phyloP scores from a whole-genome alignment of 2,797 vertebrate genomes.

The Catharus ustulatus region DNA sequence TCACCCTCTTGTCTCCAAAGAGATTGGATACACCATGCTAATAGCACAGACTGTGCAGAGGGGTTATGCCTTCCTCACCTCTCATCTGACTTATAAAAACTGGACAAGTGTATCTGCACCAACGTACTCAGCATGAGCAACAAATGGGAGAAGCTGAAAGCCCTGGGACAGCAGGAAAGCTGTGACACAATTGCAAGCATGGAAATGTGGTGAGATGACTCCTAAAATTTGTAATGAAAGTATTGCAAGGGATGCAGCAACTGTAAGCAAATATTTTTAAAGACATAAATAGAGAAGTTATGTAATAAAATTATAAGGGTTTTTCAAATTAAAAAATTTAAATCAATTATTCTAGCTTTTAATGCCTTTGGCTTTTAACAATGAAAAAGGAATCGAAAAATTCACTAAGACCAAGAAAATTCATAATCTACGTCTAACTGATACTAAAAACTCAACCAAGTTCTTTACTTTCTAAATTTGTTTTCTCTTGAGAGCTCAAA shows the following conservation, averaged over 20 bases:
- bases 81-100: background rate
- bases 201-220: background rate
- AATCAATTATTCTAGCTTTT: background rate
- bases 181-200: background rate
- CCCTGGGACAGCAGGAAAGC: background rate
- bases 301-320: background rate
- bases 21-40: background rate
- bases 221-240: background rate
- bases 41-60: background rate
- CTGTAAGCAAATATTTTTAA: background rate
- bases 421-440: background rate
- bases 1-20: background rate
- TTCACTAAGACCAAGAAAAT: background rate
- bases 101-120: background rate
- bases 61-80: background rate
- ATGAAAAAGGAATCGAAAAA: background rate
- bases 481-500: background rate
- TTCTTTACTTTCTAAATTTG: background rate
- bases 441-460: background rate
- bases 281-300: background rate
- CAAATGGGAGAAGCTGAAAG: background rate
- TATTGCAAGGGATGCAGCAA: background rate
- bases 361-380: background rate
- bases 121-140: fast-evolving
- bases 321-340: background rate